phyloP scores from a whole-genome alignment of 1,140 invertebrate species.

The Batillaria attramentaria region DNA sequence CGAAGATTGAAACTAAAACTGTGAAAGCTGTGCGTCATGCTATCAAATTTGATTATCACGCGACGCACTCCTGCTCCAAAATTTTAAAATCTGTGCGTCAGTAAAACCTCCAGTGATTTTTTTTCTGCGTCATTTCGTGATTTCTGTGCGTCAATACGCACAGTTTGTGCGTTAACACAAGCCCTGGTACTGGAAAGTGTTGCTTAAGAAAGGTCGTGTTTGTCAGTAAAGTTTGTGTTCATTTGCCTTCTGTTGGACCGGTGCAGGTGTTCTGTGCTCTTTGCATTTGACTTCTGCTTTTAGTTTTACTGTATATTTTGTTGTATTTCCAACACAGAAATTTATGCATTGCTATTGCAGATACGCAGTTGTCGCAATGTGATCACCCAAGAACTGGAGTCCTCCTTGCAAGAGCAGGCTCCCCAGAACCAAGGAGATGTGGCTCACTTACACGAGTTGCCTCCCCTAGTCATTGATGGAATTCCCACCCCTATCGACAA shows the following conservation, averaged over 20 bases:
- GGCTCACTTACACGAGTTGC: constrained; percentile 93
- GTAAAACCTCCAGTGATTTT: too few relatives aligned
- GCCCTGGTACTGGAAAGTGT: too few relatives aligned
- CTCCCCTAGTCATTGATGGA: constrained; percentile 94
- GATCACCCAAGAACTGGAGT: constrained; percentile 96
- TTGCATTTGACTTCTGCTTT: background rate
- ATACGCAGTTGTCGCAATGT: constrained; percentile 89
- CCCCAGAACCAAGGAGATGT: constrained; percentile 93
- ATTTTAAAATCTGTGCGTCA: too few relatives aligned
- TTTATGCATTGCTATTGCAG: constrained; percentile 63
- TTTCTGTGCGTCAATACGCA: too few relatives aligned
- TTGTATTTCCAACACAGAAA: constrained; percentile 7
- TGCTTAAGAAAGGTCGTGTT: too few relatives aligned
- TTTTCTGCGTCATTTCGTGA: too few relatives aligned
- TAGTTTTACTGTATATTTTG: background rate
- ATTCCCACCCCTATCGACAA: constrained; percentile 98
- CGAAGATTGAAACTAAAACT: too few relatives aligned
- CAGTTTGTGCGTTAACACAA: too few relatives aligned
- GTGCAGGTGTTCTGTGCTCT: background rate
- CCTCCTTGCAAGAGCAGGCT: constrained; percentile 92
- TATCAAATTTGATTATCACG: too few relatives aligned
- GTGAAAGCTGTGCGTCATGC: too few relatives aligned
- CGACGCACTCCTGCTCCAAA: too few relatives aligned
- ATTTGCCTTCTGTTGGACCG: background rate
- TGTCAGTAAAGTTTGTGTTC: too few relatives aligned